Evolutionary conservation across 2,888 invertebrate genomes (phyloP), one percentile per base, ranked within the genome.

Genomic region (Villa cingulata): DNA sequence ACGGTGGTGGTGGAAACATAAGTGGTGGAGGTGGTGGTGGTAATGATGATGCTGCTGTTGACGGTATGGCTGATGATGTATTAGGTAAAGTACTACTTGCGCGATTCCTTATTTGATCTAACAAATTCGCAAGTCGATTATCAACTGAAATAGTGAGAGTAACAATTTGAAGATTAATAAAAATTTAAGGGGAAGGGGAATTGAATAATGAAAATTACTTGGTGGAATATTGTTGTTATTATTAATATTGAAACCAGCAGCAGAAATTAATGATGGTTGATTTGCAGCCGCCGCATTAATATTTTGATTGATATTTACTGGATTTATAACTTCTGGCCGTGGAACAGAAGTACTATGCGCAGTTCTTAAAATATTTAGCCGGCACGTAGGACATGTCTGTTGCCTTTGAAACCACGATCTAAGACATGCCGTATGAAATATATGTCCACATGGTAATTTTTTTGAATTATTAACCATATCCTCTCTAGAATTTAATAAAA

Each of bases 321-420:
- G 20, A 46, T 48, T 46, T 51, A 53, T 50, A 45, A 60, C 55
- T 41, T 54, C 53, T 32, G 60, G 60, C 46, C 63, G 64, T 54
- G 67, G 64, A 48, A 64, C 55, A 6, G 70, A 70, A 39, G 68
- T 68, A 36, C 38, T 45, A 2, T 45, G 41, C 23, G 73, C 72
- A 46, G 74, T 71, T 6, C 77, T 72, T 56, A 79, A 62, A 59
- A 79, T 92, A 70, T 97, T 95, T 54, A 95, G 75, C 15, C 96
- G 80, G 66, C 98, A 99, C 5, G 98, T 99, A 1, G 98, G 98
- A 64, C 98, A 99, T 5, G 98, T 98, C 72, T 99, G 98, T 67
- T 99, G 98, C 10, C 98, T 80, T 72, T 98, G 98, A 73, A 99
- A 99, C 98, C 98, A 99, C 37, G 95, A 92, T 43, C 97, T 81